phyloP scores from a whole-genome alignment of 2,113 vertebrate genomes.

The Eulacestoma nigropectus region DNA sequence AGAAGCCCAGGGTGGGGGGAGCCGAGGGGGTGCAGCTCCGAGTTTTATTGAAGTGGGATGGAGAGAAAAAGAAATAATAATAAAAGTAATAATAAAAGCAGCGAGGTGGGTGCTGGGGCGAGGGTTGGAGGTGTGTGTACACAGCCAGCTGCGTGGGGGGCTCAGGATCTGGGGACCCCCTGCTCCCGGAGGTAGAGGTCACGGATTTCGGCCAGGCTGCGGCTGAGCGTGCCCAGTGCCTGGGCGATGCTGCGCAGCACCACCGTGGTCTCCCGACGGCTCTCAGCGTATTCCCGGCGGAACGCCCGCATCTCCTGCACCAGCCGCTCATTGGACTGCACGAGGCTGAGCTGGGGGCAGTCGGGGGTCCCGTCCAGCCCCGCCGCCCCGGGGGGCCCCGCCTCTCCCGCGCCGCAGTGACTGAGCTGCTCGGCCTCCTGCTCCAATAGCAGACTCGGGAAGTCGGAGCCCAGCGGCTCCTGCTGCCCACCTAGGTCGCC shows the following conservation, averaged over 20 bases:
- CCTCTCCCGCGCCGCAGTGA: neutral
- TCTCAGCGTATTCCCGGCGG: slow-evolving; percentile 28
- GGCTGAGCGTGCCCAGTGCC: neutral
- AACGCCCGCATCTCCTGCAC: slow-evolving; percentile 42
- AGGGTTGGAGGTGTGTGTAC: neutral
- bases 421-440: neutral
- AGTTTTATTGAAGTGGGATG: slow-evolving; percentile 1
- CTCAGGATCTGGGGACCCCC: neutral
- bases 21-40: neutral
- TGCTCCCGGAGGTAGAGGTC: slow-evolving; percentile 47
- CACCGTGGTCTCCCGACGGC: slow-evolving; percentile 4
- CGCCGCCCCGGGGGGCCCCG: accelerated
- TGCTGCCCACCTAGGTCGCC: neutral
- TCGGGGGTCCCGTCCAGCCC: neutral
- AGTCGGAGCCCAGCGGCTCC: neutral
- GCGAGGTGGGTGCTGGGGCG: neutral
- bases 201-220: slow-evolving; percentile 20
- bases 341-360: neutral
- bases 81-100: neutral
- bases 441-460: neutral
- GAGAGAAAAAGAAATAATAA: neutral
- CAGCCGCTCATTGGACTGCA: neutral
- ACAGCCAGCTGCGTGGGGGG: slow-evolving; percentile 24
- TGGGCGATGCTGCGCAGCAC: slow-evolving; percentile 31
- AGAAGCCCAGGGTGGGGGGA: neutral